Base-by-base conservation (phyloP, 2,888 invertebrate genomes). In the Heteropelma amictum region DNA sequence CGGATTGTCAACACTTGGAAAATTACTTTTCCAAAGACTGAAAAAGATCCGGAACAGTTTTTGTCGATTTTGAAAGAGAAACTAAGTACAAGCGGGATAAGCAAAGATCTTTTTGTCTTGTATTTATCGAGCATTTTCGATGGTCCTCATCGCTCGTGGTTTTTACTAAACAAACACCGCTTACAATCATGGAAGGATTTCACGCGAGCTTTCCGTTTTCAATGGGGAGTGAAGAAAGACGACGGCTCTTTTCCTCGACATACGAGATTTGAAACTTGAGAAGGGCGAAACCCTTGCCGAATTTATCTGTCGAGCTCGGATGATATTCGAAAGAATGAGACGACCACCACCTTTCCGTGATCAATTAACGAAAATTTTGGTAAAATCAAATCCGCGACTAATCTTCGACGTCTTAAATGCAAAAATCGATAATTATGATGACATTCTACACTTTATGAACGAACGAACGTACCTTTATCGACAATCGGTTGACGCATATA, bases 11-110 rank as follows among this genome's bases (percentile, higher is more conserved):
- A 23, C 3, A 21, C 14, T 0, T 69, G 69, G 51, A 49, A 60
- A 35, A 49, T 60, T 3, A 26, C 60, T 0, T 69, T 58, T 4
- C 69, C 60, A 0, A 69, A 33, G 12, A 38, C 49, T 1, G 60
- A 69, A 60, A 60, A 69, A 38, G 58, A 69, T 3, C 51, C 60
- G 8, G 60, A 69, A 14, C 60, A 69, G 30, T 69, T 69, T 14
- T 26, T 49, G 5, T 19, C 40, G 3, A 49, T 69, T 1, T n/a
- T 60, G 7, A 38, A 49, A 21, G 60, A 68, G 12, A 49, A 60
- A n/a, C 21, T 69, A 10, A 30, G 23, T n/a, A 14, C 42, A 8
- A 60, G 60, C 40, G 49, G 58, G 21, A 68, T 68, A 1, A 8
- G 42, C 8, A 58, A 38, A 33, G 26, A 58, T n/a, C 19, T 42